Base-by-base conservation (phyloP, 1,140 invertebrate species). In the Drosophila baimaii region DNA sequence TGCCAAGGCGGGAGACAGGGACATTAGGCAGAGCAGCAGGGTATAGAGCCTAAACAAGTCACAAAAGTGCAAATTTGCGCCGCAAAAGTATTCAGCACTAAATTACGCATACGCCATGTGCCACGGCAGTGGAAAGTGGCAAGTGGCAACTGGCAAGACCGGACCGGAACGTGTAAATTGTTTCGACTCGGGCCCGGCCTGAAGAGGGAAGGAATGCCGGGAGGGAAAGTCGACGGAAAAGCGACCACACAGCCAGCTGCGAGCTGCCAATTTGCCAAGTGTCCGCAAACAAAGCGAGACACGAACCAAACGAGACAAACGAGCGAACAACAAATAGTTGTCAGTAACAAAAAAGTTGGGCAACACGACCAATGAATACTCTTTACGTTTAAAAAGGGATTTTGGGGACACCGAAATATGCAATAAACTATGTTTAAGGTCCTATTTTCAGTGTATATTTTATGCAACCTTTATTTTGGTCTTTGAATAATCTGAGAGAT, bases 101-200 rank as follows among this genome's bases (percentile, higher is more conserved):
- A 86, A 86, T 86, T 88, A 88, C 83, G 83, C 83, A 86, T 86
- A 86, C 83, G 83, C 79, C 83, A 79, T 65, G 83, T 88, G 76
- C 52, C 41, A 62, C 57, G 19, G 15, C 33, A 58, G 23, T 37
- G 49, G 51, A 5, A 23, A 54, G 51, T 10, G 49, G 49, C 29
- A 33, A 52, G 29, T 10, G 49, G 49, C 49, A 51, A 19, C 19
- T 55, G 51, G 59, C 59, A 65, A 51, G 56, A 58, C 31, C 13
- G 51, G 44, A 25, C 44, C 63, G 72, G 73, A 80, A 83, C 81
- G 80, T 86, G 82, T 74, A 86, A 85, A 86, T 68, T 86, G 79
- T 72, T 75, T 41, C 35, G 19, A 56, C 43, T 59, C 62, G 37
- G 37, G 47, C 3, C 27, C 27, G 27, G 47, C 23, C 44, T 49